Conservation (phyloP, 2,797 vertebrate genomes). For the Morelia viridis region DNA sequence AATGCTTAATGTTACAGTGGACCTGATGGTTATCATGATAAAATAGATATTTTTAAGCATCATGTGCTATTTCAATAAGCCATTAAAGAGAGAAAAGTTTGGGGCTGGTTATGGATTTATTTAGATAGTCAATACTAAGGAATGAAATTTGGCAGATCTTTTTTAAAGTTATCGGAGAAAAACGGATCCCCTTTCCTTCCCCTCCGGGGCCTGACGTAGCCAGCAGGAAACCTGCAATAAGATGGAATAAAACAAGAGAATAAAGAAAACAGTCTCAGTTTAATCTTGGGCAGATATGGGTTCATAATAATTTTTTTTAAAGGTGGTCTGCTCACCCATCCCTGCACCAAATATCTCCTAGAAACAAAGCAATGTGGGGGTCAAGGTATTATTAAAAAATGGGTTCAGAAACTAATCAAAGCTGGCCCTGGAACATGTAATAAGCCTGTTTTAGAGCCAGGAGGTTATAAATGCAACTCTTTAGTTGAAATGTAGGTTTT, state of each 20-base stretch:
- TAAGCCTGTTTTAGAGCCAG: neutral
- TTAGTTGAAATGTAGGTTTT: neutral
- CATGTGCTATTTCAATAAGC: neutral
- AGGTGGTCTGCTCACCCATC: neutral
- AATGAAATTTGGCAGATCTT: neutral
- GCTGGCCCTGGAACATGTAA: neutral
- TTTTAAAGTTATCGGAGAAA: neutral
- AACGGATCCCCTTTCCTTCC: neutral
- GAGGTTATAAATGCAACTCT: neutral
- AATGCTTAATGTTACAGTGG: neutral
- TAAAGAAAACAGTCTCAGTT: neutral
- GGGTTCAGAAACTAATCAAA: neutral
- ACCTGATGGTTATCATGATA: neutral
- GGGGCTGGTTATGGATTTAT: neutral
- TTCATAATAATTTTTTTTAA: neutral
- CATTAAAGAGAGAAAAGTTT: neutral
- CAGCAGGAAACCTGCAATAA: neutral
- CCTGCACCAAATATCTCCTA: neutral
- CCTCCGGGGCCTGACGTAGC: neutral
- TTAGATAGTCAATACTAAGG: neutral
- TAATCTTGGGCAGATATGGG: neutral
- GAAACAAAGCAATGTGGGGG: neutral
- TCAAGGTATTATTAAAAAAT: neutral
- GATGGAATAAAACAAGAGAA: neutral
- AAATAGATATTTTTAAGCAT: neutral